Conservation (phyloP, 2,797 vertebrate genomes). For the Antennarius maculatus region DNA sequence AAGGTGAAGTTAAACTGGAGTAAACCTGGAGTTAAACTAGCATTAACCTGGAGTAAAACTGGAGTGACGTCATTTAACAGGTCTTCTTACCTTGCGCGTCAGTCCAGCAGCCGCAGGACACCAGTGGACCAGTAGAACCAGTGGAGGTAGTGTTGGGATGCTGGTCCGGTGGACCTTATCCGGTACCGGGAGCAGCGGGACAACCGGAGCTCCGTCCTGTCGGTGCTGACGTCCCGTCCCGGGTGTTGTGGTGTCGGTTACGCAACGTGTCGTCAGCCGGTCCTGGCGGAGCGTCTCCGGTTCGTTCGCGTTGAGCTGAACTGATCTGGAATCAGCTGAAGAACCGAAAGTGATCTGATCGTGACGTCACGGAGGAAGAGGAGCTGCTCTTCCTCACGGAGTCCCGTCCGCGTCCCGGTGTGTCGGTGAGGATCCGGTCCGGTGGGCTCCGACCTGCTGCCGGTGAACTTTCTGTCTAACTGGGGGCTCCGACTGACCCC, state of each 20-base stretch:
- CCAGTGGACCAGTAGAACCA: slow-evolving; percentile 14
- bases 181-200: slow-evolving; percentile 31
- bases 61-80: too few relatives aligned
- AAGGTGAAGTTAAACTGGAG: too few relatives aligned
- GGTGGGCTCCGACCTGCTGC: not conserved
- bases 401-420: not conserved
- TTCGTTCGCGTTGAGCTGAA: not conserved
- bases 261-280: slow-evolving; percentile 64
- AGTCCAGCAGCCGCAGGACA: too few relatives aligned
- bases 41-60: too few relatives aligned
- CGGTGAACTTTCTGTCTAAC: slow-evolving; percentile 31
- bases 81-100: too few relatives aligned
- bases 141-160: not conserved
- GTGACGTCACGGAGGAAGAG: too few relatives aligned
- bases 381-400: too few relatives aligned
- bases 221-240: slow-evolving; percentile 41
- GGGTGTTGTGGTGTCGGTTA: slow-evolving; percentile 43
- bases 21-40: too few relatives aligned
- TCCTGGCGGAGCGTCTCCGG: slow-evolving; percentile 17
- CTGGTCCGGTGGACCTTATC: not conserved
- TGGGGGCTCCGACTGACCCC: slow-evolving; percentile 8
- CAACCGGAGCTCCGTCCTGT: slow-evolving; percentile 16
- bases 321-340: accelerated
- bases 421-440: not conserved
- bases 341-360: not conserved